A percentile compares a stretch with the other conserved stretches of the same genome.
phyloP scores from a whole-genome alignment of 53 echinoderm and acorn worm genomes.

The Actinopyga echinites region DNA sequence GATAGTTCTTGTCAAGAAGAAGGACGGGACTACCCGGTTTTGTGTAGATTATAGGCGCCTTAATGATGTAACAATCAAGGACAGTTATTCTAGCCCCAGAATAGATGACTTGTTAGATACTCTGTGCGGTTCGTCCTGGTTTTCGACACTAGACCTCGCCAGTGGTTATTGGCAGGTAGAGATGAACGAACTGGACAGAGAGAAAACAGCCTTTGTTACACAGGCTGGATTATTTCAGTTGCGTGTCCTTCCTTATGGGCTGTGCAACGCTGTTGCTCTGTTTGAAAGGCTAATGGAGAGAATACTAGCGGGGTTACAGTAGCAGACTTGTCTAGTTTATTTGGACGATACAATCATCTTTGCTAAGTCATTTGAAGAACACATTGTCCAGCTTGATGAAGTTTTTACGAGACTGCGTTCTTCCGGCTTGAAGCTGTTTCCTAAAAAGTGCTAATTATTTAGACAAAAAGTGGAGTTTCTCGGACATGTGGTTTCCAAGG shows the following conservation, averaged over 20 bases:
- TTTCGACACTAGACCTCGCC: conserved; percentile 30
- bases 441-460: neutral
- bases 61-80: neutral
- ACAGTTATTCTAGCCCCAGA: neutral
- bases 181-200: neutral
- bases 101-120: conserved; percentile 25
- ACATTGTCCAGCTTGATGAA: neutral
- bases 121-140: conserved; percentile 1
- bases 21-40: neutral
- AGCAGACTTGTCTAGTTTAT: neutral
- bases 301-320: neutral
- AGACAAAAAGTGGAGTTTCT: neutral
- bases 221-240: conserved; percentile 12
- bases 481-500: neutral
- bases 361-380: neutral
- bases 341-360: neutral
- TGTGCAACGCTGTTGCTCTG: neutral
- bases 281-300: neutral
- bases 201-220: conserved; percentile 34
- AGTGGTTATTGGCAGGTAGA: too few relatives aligned
- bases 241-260: neutral
- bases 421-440: too few relatives aligned
- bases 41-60: conserved; percentile 3
- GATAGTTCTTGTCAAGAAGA: neutral
- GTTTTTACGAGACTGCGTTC: neutral